Conservation (phyloP, 2,888 invertebrate species). For the Hermaeophaga mercurialis region DNA sequence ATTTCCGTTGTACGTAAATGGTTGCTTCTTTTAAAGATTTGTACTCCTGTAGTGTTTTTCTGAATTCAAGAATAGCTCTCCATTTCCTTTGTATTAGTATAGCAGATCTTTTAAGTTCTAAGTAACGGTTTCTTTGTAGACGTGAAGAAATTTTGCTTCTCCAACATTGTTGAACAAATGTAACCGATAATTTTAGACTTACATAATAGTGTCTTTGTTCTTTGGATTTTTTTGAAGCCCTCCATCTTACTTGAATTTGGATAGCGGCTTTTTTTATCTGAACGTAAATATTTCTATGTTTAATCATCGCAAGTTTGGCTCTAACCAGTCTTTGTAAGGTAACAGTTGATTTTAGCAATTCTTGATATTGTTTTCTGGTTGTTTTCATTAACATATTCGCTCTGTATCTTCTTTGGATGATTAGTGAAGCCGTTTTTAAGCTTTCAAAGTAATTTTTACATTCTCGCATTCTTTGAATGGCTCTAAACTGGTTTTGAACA, state of each 20-base stretch:
- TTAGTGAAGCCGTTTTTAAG: conserved; percentile 46
- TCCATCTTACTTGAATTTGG: conserved; percentile 28
- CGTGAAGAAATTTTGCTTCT: conserved; percentile 49
- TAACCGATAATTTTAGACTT: conserved; percentile 36
- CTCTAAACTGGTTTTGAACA: conserved; percentile 60
- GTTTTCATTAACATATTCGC: conserved; percentile 39
- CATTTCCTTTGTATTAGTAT: conserved; percentile 58
- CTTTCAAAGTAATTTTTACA: conserved; percentile 36
- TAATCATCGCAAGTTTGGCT: conserved; percentile 47
- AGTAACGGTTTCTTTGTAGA: conserved; percentile 53
- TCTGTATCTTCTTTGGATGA: conserved; percentile 42
- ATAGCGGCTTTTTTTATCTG: conserved; percentile 44
- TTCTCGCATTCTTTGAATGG: conserved; percentile 48
- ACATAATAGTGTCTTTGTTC: conserved; percentile 34
- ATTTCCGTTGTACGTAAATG: conserved; percentile 34
- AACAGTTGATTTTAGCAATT: conserved; percentile 15
- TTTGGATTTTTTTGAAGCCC: conserved; percentile 35
- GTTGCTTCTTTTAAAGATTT: conserved; percentile 32
- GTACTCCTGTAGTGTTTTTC: not conserved
- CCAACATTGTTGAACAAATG: conserved; percentile 22
- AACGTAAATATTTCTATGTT: conserved; percentile 44
- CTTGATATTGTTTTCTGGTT: conserved; percentile 26
- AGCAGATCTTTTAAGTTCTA: conserved; percentile 52
- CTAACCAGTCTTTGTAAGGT: conserved; percentile 45
- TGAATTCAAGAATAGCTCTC: conserved; percentile 36